These are phyloP conservation scores for Esox lucius DNA, from an alignment of 2,797 vertebrate genomes.

Conservation along the genomic window DNA sequence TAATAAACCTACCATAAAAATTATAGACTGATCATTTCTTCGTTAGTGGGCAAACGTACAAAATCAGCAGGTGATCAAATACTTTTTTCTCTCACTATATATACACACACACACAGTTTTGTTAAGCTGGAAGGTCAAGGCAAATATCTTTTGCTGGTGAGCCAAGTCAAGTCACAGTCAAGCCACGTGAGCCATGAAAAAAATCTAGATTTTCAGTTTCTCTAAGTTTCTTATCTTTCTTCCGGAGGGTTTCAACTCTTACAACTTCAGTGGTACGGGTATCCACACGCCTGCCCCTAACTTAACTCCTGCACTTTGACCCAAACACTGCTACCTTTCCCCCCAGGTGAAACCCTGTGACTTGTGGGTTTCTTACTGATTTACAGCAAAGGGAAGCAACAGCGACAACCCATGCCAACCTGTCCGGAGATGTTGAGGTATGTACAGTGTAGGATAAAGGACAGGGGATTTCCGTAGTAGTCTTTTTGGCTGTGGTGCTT, in stretches of 20 bases:
- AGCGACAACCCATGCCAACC: conserved; percentile 1
- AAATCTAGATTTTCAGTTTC: conserved; percentile 1
- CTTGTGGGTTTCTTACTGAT: conserved; percentile 37
- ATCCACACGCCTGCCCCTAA: conserved; percentile 45
- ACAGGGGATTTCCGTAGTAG: not conserved
- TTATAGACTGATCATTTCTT: no score
- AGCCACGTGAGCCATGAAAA: not conserved
- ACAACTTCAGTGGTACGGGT: conserved; percentile 20
- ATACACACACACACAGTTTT: no score
- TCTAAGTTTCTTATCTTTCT: conserved; percentile 20
- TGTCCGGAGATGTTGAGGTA: not conserved
- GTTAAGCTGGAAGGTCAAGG: conserved; percentile 8
- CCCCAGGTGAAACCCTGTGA: conserved; percentile 53
- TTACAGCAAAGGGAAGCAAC: conserved; percentile 40
- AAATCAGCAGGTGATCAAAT: no score
- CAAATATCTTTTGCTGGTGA: not conserved
- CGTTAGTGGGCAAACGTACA: no score
- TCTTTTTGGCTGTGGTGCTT: not conserved
- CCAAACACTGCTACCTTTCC: conserved; percentile 32
- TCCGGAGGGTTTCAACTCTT: not conserved
- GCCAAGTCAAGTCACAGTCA: no score
- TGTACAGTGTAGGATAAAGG: not conserved
- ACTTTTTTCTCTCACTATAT: no score
- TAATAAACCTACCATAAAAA: no score
- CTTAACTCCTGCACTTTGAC: conserved; percentile 41